Conservation (phyloP, 1,140 invertebrate species). For the Pseudomyrmex gracilis region DNA sequence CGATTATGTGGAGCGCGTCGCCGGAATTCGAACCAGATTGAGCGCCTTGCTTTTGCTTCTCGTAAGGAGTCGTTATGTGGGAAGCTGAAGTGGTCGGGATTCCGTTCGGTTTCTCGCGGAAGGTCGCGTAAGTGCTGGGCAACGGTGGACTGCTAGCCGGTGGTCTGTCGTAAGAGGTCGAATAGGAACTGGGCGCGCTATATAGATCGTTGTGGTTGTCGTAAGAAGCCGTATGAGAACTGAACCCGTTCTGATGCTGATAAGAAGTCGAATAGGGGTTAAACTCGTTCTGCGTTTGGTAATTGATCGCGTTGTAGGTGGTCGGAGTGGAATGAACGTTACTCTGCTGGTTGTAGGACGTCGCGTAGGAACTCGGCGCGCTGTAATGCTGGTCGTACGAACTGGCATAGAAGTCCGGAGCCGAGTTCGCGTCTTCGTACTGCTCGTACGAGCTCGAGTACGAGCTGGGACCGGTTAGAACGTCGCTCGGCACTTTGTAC, state of each 20-base stretch:
- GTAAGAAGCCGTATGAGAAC: slow-evolving; percentile 19
- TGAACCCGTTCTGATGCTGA: slow-evolving; percentile 25
- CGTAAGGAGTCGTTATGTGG: neutral
- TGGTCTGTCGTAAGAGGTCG: neutral
- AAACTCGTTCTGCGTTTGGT: neutral
- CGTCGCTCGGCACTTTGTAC: slow-evolving; percentile 27
- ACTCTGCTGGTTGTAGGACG: neutral
- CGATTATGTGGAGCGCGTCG: slow-evolving; percentile 17
- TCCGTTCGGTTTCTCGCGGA: slow-evolving; percentile 10
- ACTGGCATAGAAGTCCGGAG: neutral
- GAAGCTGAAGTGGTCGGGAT: neutral
- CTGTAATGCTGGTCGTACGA: neutral
- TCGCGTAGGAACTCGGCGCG: neutral
- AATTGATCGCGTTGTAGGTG: neutral
- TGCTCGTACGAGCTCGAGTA: slow-evolving; percentile 6
- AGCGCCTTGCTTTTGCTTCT: neutral
- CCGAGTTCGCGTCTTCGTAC: neutral
- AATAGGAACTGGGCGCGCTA: neutral
- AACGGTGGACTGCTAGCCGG: neutral
- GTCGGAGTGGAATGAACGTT: neutral
- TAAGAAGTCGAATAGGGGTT: neutral
- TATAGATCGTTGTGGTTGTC: slow-evolving; percentile 4
- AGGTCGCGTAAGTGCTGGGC: neutral
- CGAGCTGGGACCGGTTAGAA: neutral
- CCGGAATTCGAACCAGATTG: neutral